A percentile compares a stretch with the other conserved stretches of the same genome.
Evolutionary conservation across 2,797 vertebrate species (phyloP).

Genomic region (Mionectes olivaceus): DNA sequence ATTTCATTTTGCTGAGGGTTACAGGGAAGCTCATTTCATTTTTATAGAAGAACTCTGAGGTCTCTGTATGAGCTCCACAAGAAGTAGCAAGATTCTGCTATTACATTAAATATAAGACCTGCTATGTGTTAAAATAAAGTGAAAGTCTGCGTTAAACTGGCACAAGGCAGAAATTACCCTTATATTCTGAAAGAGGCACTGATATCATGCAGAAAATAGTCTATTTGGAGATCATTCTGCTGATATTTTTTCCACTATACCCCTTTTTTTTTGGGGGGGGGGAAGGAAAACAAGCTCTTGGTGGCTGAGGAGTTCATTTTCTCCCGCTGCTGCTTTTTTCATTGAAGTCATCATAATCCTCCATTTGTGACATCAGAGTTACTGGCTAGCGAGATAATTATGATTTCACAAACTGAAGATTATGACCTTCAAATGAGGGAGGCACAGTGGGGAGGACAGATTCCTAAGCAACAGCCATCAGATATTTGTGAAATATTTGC

Average conservation of each 20-base stretch:
- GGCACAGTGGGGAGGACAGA: constrained; percentile 62
- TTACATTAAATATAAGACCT: constrained; percentile 7
- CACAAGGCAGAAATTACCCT: constrained; percentile 46
- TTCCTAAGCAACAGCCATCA: constrained; percentile 53
- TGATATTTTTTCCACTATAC: constrained; percentile 17
- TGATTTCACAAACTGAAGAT: constrained; percentile 68
- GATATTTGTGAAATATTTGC: constrained; percentile 67
- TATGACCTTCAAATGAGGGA: constrained; percentile 68
- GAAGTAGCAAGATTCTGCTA: not conserved
- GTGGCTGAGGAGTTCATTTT: constrained; percentile 55
- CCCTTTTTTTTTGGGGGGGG: not conserved
- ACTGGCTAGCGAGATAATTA: constrained; percentile 57
- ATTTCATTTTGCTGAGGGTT: constrained; percentile 15
- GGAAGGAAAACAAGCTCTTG: not conserved
- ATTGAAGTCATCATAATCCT: constrained; percentile 66
- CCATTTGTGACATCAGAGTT: constrained; percentile 71
- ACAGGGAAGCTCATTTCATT: not conserved
- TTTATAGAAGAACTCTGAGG: constrained; percentile 9
- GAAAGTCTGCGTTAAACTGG: constrained; percentile 28
- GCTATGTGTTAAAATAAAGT: constrained; percentile 30
- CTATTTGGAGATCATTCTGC: constrained; percentile 51
- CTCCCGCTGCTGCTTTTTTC: constrained; percentile 49
- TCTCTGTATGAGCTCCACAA: not conserved
- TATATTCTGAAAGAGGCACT: not conserved
- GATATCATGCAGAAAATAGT: constrained; percentile 18